phyloP scores from a whole-genome alignment of 1,140 invertebrate species.

The Drosophila eugracilis region DNA sequence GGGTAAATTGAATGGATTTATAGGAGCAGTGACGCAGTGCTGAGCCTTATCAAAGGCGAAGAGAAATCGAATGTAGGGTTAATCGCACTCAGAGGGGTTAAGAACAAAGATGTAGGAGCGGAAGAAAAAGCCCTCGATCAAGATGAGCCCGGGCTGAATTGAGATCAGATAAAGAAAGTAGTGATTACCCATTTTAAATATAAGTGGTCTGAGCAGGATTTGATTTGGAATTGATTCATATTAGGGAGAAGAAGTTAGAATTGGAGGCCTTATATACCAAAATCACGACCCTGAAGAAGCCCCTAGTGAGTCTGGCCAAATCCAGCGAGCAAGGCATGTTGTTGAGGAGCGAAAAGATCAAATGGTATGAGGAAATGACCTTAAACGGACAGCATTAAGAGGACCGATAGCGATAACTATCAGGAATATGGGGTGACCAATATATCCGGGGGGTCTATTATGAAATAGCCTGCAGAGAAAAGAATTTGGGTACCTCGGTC shows the following conservation, averaged over 20 bases:
- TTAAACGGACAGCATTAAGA: not conserved
- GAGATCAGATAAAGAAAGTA: not conserved
- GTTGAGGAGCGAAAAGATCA: not conserved
- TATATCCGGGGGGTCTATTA: not conserved
- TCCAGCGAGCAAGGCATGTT: not conserved
- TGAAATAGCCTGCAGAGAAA: not conserved
- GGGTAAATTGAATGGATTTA: not conserved
- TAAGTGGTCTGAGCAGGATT: not conserved
- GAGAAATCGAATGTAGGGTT: not conserved
- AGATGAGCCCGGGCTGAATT: not conserved
- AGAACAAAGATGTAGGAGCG: not conserved
- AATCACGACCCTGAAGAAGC: not conserved
- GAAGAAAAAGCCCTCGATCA: not conserved
- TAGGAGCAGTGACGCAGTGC: not conserved
- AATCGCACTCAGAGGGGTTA: not conserved
- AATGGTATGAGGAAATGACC: not conserved
- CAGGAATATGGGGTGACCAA: not conserved
- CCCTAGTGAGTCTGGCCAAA: not conserved
- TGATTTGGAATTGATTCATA: constrained; percentile 1
- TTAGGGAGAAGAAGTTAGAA: not conserved
- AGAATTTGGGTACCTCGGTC: not conserved
- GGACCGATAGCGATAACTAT: not conserved
- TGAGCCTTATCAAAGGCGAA: not conserved
- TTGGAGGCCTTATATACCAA: not conserved
- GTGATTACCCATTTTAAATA: not conserved